These are phyloP conservation scores for Hexactinellida sp. DNA, from an alignment of 37 sponge, comb jelly and placozoan species.

Conservation along the genomic window DNA sequence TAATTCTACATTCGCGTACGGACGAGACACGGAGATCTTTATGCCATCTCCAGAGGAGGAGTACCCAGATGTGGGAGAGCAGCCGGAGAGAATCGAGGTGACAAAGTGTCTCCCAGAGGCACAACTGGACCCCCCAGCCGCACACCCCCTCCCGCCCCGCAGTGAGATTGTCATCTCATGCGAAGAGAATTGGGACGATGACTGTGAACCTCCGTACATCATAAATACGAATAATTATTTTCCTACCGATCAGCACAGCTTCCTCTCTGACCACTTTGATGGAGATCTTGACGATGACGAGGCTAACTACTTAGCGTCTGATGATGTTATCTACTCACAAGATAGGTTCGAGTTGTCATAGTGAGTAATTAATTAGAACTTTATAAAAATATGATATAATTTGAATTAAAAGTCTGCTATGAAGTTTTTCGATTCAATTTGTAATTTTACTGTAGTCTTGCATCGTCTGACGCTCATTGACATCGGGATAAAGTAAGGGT, in stretches of 20 bases:
- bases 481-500: no score
- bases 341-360: background rate
- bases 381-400: no score
- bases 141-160: background rate
- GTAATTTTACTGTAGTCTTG: no score
- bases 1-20: background rate
- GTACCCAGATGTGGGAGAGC: background rate
- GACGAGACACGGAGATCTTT: background rate
- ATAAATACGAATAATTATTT: background rate
- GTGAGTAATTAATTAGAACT: background rate
- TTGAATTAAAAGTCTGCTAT: no score
- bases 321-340: background rate
- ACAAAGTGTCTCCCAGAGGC: background rate
- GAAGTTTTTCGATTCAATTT: no score
- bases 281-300: background rate
- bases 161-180: background rate
- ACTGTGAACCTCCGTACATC: background rate
- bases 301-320: background rate
- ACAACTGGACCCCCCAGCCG: background rate
- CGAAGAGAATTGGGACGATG: conserved; percentile 8
- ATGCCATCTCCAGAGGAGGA: background rate
- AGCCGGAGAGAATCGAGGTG: background rate
- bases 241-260: background rate
- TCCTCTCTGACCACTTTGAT: background rate
- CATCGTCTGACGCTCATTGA: no score